Percentiles rank a stretch among this genome's conserved stretches.
Evolutionary conservation across 1,140 invertebrate genomes (phyloP).

Genomic region (Drosophila repleta): DNA sequence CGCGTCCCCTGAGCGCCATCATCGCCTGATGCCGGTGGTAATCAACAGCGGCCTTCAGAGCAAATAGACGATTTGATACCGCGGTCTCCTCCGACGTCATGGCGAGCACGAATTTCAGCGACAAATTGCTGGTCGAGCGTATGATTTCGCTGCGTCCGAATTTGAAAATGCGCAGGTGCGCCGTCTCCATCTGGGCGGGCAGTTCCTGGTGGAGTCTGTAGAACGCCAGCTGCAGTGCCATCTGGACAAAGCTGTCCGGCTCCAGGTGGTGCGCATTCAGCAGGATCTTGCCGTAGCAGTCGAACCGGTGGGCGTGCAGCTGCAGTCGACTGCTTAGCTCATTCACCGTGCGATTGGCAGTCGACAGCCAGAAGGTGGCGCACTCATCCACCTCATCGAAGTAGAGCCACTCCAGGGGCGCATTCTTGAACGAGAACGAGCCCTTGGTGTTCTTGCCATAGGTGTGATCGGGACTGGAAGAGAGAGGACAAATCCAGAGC

Average conservation of each 20-base stretch:
- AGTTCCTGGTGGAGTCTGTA: conserved; percentile 90
- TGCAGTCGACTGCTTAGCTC: conserved; percentile 87
- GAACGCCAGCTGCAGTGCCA: conserved; percentile 95
- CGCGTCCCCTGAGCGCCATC: conserved; percentile 90
- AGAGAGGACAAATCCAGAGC: too few species aligned
- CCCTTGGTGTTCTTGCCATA: conserved; percentile 24
- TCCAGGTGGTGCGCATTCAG: conserved; percentile 92
- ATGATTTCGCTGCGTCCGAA: conserved; percentile 95
- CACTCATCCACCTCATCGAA: conserved; percentile 24
- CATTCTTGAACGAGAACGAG: too few species aligned
- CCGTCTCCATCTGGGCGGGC: conserved; percentile 94
- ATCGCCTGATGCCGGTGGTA: conserved; percentile 92
- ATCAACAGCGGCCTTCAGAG: conserved; percentile 89
- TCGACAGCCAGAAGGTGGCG: conserved; percentile 37
- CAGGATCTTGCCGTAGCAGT: conserved; percentile 91
- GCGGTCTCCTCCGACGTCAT: conserved; percentile 86
- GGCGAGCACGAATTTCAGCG: conserved; percentile 89
- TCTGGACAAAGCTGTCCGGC: conserved; percentile 96
- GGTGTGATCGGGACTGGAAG: conserved; percentile 12
- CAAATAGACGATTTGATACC: conserved; percentile 31
- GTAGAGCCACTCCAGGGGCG: not conserved
- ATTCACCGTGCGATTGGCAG: conserved; percentile 67
- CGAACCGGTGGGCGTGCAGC: conserved; percentile 89
- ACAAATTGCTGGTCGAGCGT: conserved; percentile 92
- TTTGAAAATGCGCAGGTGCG: conserved; percentile 90